phyloP scores from a whole-genome alignment of 2,888 invertebrate species.

The Phalera bucephala region DNA sequence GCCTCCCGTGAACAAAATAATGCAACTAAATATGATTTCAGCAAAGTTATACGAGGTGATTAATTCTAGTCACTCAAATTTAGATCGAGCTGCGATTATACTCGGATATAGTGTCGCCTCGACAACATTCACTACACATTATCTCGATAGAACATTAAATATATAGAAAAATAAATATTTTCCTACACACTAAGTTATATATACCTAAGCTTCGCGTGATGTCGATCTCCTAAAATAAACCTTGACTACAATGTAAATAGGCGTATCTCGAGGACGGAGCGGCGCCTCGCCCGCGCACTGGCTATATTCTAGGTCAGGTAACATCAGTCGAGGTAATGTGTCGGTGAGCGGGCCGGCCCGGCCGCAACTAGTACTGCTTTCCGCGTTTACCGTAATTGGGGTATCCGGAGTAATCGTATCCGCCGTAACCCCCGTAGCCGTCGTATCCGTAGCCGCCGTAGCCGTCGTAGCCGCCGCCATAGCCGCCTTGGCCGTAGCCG shows the following conservation, averaged over 20 bases:
- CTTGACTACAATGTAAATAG: slow-evolving; percentile 70
- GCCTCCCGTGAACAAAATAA: too few species aligned
- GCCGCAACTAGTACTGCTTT: slow-evolving; percentile 79
- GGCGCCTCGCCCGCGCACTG: slow-evolving; percentile 73
- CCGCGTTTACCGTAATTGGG: slow-evolving; percentile 90
- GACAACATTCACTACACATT: too few species aligned
- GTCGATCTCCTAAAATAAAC: slow-evolving; percentile 73
- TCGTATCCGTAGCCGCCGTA: slow-evolving; percentile 89
- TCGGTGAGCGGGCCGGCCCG: slow-evolving; percentile 69
- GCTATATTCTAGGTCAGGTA: slow-evolving; percentile 76
- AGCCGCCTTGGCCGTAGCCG: slow-evolving; percentile 88
- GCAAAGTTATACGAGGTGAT: slow-evolving; percentile 61
- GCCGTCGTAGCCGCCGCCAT: slow-evolving; percentile 88
- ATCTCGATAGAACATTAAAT: slow-evolving; percentile 81
- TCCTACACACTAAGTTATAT: slow-evolving; percentile 80
- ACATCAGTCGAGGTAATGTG: slow-evolving; percentile 83
- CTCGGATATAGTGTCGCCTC: slow-evolving; percentile 70
- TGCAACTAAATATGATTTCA: slow-evolving; percentile 58
- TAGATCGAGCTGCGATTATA: slow-evolving; percentile 38
- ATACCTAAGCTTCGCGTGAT: slow-evolving; percentile 80
- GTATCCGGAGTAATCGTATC: slow-evolving; percentile 91
- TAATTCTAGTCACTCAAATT: slow-evolving; percentile 56
- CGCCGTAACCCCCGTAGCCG: slow-evolving; percentile 90
- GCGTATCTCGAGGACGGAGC: slow-evolving; percentile 76
- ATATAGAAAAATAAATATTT: slow-evolving; percentile 83